These are phyloP conservation scores for Cladorhizidae sp. DNA, from an alignment of 37 sponge, comb jelly and placozoan species.

Conservation along the genomic window DNA sequence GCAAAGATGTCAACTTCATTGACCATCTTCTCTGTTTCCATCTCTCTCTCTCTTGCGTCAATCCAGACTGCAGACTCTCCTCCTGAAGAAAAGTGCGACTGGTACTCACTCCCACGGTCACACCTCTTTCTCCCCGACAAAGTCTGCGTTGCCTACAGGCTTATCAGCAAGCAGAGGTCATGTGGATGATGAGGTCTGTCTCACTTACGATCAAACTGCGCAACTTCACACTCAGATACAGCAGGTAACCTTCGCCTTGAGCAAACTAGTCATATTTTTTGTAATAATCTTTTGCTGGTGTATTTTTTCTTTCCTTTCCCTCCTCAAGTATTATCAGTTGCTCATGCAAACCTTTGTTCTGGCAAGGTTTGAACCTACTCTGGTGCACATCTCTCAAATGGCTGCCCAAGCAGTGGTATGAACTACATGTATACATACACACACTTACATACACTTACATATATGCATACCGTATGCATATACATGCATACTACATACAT, in stretches of 20 bases:
- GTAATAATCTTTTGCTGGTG: not conserved
- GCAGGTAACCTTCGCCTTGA: constrained; percentile 29
- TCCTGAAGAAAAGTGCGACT: constrained; percentile 2
- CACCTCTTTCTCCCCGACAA: too few species aligned
- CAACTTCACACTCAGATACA: constrained; percentile 56
- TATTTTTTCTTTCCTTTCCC: not conserved
- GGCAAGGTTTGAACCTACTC: constrained; percentile 69
- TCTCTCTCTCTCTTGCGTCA: not conserved
- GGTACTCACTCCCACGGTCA: not conserved
- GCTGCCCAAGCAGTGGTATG: constrained; percentile 62
- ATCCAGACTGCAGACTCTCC: constrained; percentile 24
- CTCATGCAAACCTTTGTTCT: constrained; percentile 79
- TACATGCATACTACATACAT: too few species aligned
- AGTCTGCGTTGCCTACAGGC: too few species aligned
- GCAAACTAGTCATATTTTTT: not conserved
- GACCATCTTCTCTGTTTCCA: too few species aligned
- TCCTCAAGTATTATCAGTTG: constrained; percentile 68
- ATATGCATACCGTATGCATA: too few species aligned
- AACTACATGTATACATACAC: too few species aligned
- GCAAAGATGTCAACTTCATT: too few species aligned
- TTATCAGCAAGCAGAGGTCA: not conserved
- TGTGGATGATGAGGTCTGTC: constrained; percentile 7
- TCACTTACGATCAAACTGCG: constrained; percentile 46
- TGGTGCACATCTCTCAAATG: constrained; percentile 64
- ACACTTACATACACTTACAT: too few species aligned